Evolutionary conservation across 1,140 invertebrate genomes (phyloP), one percentile per base, ranked within the genome.

Genomic region (Phortica variegata): DNA sequence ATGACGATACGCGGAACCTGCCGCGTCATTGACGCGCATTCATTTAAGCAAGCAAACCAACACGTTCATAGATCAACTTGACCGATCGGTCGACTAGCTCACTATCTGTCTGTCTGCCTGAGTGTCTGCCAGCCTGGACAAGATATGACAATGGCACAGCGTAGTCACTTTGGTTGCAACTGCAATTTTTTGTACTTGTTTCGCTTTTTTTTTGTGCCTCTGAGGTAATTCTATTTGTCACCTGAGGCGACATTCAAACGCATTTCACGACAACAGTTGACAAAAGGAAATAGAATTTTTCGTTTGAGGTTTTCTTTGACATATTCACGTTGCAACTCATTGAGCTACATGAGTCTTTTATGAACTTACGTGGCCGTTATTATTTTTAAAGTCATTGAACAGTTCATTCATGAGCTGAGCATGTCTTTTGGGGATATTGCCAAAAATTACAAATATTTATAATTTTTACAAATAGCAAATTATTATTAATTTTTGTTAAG

Each of bases 181-280:
- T 26, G 23, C 5, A 5, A 6, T 5, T 10, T 26, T 26, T 26
- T 26, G 5, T 26, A 26, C 23, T 26, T 26, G 23, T 26, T 26
- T 26, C 10, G 23, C 23, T n/a, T n/a, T n/a, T n/a, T n/a, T n/a
- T n/a, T n/a, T n/a, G n/a, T n/a, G n/a, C n/a, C 23, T n/a, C n/a
- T n/a, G n/a, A n/a, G n/a, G n/a, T n/a, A n/a, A 26, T 26, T 6
- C 60, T 57, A 68, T 68, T 68, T 68, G 63, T 68, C 63, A 69
- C 63, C 63, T 62, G 63, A 68, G 63, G 63, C 47, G 60, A 62
- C 63, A 66, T 66, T 66, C 59, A 66, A 48, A 21, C 43, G 38
- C 51, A 56, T 51, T 45, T 53, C 33, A 34, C 4, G 4, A n/a
- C n/a, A n/a, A n/a, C n/a, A n/a, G n/a, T n/a, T n/a, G n/a, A n/a